Evolutionary conservation across 2,888 invertebrate genomes (phyloP), one percentile per base, ranked within the genome.

Genomic region (Caenorhabditis zanzibari): DNA sequence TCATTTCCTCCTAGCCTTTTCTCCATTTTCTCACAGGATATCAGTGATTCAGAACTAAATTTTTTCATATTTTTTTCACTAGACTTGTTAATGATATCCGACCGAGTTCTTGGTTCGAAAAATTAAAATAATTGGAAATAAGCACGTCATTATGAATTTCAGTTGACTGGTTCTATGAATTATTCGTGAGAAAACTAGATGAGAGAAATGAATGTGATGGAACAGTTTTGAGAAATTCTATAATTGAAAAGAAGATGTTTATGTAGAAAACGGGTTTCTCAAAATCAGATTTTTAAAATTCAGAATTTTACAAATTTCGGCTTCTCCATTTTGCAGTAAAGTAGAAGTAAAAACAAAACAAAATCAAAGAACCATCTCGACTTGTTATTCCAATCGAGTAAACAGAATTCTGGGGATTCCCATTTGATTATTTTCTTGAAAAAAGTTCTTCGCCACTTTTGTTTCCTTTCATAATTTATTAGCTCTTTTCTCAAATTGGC

Each of bases 71-170:
- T 22, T 32, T 47, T 64, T 38, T 41, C 61, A 24, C 47, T 10
- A 66, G 66, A 66, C 49, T 66, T 47, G 64, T 64, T 49, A 49
- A 66, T 66, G 32, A 66, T 66, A 66, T 66, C 52, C 44, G 22
- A 58, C 38, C 61, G 26, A 49, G 35, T 19, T 35, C 16, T 24
- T 32, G 22, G 32, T 66, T 52, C 22, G 49, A 66, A 66, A 61
- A 66, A 66, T 52, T 66, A 35, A 32, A 49, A 66, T 35, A 19
- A 35, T 35, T 49, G 66, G 26, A 47, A 64, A 64, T 28, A n/a
- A 63, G 66, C 66, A 47, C 66, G 49, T 52, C 66, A 66, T 64
- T 44, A 64, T 64, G 44, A 64, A 9, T 64, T 64, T 16, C 49
- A 64, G n/a, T 49, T 49, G 32, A 49, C 66, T 49, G 47, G 35